These are phyloP conservation scores for Phengaris alcon DNA, from an alignment of 2,888 invertebrate species.

Conservation along the genomic window DNA sequence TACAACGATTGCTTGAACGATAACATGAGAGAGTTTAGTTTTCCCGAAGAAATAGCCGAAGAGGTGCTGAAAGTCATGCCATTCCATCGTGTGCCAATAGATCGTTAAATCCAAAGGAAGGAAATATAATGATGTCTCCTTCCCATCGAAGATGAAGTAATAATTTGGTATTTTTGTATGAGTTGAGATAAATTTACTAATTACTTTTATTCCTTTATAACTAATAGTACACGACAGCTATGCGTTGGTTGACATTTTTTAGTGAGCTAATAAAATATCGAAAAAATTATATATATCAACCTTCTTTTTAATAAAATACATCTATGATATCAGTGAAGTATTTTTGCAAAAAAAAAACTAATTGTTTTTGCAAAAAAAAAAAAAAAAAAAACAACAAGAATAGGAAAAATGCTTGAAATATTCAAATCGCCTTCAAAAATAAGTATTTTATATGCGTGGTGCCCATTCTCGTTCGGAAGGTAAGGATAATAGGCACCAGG, in stretches of 20 bases:
- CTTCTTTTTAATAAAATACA: no score
- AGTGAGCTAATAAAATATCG: no score
- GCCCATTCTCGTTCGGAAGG: slow-evolving; percentile 71
- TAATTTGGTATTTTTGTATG: background rate
- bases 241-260: no score
- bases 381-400: background rate
- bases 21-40: slow-evolving; percentile 7
- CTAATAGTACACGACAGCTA: no score
- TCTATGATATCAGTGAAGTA: no score
- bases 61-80: slow-evolving; percentile 5
- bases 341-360: no score
- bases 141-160: no score
- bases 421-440: slow-evolving; percentile 37
- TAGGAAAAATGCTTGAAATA: slow-evolving; percentile 17
- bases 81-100: background rate
- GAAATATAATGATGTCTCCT: background rate
- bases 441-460: slow-evolving; percentile 65
- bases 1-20: slow-evolving; percentile 2
- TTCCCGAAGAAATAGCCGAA: background rate
- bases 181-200: background rate
- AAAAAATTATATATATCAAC: no score
- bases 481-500: slow-evolving; percentile 79
- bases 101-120: background rate
- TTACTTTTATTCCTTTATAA: no score
- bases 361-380: background rate